Evolutionary conservation across 2,797 vertebrate genomes (phyloP).

Genomic region (Todus mexicanus): DNA sequence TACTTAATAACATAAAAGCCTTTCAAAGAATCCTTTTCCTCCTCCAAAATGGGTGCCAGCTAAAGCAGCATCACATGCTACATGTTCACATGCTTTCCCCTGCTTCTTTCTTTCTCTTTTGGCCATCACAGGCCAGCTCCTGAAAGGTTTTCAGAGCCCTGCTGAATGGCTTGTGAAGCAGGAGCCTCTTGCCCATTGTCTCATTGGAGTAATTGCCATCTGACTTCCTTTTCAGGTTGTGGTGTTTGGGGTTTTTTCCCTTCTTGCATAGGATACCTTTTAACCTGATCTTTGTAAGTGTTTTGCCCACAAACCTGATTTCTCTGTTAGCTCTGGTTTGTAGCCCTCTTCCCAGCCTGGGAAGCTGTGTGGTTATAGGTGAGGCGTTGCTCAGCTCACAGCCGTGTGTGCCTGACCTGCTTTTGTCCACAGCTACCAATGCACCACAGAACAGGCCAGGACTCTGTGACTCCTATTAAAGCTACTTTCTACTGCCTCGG

Average conservation of each 20-base stretch:
- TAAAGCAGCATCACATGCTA: background rate
- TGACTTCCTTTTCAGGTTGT: background rate
- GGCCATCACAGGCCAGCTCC: background rate
- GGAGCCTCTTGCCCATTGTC: background rate
- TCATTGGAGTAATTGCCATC: background rate
- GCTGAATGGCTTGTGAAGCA: background rate
- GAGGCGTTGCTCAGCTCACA: background rate
- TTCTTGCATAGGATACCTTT: background rate
- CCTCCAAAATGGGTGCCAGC: background rate
- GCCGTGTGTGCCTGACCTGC: background rate
- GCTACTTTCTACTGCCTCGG: background rate
- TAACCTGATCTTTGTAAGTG: background rate
- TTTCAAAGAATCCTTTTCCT: slow-evolving; percentile 6
- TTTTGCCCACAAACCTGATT: background rate
- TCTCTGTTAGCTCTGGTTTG: background rate
- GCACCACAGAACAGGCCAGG: background rate
- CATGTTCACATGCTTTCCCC: background rate
- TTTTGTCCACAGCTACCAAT: background rate
- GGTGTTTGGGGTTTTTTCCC: too few relatives aligned
- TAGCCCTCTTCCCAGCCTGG: background rate
- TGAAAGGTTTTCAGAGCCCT: background rate
- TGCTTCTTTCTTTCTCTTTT: background rate
- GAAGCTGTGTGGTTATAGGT: background rate
- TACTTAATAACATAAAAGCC: slow-evolving; percentile 8
- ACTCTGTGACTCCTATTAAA: background rate